These are phyloP conservation scores for Ceratina calcarata DNA, from an alignment of 1,140 invertebrate species.

Conservation along the genomic window DNA sequence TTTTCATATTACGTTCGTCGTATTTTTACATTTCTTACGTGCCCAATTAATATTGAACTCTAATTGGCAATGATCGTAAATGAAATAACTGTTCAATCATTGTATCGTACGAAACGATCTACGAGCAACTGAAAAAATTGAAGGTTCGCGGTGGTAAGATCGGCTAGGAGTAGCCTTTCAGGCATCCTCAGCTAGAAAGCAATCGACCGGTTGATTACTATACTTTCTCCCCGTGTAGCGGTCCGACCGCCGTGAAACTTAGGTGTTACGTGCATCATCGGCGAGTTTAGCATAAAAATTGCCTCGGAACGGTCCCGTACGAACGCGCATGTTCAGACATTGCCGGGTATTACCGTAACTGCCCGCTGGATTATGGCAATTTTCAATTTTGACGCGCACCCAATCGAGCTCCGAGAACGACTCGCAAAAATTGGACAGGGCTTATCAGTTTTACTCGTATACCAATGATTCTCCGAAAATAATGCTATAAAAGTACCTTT, in stretches of 20 bases:
- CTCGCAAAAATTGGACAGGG: constrained; percentile 45
- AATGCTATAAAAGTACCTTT: neutral
- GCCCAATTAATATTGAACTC: neutral
- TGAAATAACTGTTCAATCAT: neutral
- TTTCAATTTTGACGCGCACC: constrained; percentile 63
- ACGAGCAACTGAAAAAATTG: neutral
- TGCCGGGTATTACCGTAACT: constrained; percentile 63
- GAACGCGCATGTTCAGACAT: constrained; percentile 46
- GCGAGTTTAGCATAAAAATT: constrained; percentile 59
- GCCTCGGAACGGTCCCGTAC: constrained; percentile 50
- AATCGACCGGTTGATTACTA: constrained; percentile 43
- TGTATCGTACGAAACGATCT: no score
- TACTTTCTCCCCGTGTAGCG: constrained; percentile 28
- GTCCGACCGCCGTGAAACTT: constrained; percentile 28
- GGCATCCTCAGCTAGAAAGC: constrained; percentile 11
- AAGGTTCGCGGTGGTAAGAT: neutral
- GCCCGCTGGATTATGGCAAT: constrained; percentile 61
- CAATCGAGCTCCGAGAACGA: constrained; percentile 53
- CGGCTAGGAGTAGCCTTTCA: neutral
- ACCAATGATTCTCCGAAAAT: neutral
- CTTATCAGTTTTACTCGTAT: neutral
- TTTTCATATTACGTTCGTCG: no score
- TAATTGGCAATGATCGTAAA: no score
- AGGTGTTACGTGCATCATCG: constrained; percentile 45
- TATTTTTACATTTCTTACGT: no score